phyloP scores from a whole-genome alignment of 1,140 invertebrate species.

The Trichogramma pretiosum region DNA sequence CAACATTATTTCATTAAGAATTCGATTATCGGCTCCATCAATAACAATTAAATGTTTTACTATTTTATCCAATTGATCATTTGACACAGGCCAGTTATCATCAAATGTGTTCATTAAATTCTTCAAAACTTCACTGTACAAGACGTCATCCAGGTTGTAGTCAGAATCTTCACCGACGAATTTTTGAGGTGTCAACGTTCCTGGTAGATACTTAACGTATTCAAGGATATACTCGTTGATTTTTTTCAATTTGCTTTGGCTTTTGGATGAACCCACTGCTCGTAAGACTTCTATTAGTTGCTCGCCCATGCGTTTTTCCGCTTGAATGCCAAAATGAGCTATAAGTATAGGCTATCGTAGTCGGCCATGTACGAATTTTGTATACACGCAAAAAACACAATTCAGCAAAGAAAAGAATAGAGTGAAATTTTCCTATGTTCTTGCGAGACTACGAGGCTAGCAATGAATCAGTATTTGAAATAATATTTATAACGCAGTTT shows the following conservation, averaged over 20 bases:
- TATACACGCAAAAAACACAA: too few species aligned
- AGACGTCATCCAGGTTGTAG: slow-evolving; percentile 33
- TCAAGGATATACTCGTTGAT: slow-evolving; percentile 26
- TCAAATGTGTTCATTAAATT: slow-evolving; percentile 43
- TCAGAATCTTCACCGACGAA: slow-evolving; percentile 41
- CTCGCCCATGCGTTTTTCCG: slow-evolving; percentile 32
- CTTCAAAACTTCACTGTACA: slow-evolving; percentile 42
- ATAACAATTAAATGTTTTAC: slow-evolving; percentile 43
- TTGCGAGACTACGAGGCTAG: too few species aligned
- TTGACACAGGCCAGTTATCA: slow-evolving; percentile 44
- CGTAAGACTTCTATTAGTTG: slow-evolving; percentile 35
- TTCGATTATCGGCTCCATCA: slow-evolving; percentile 42
- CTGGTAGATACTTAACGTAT: slow-evolving; percentile 46
- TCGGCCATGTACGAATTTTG: slow-evolving; percentile 29
- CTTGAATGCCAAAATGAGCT: slow-evolving; percentile 27
- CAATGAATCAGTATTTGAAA: too few species aligned
- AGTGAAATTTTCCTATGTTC: too few species aligned
- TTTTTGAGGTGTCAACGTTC: slow-evolving; percentile 55
- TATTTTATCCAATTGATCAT: slow-evolving; percentile 32
- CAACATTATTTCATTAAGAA: slow-evolving; percentile 46
- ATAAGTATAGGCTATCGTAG: slow-evolving; percentile 40
- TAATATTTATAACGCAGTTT: not conserved
- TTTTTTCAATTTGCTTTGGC: slow-evolving; percentile 34
- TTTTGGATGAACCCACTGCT: slow-evolving; percentile 36
- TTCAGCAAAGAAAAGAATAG: too few species aligned